Conservation (phyloP, 2,797 vertebrate genomes). For the Tenualosa ilisha region DNA sequence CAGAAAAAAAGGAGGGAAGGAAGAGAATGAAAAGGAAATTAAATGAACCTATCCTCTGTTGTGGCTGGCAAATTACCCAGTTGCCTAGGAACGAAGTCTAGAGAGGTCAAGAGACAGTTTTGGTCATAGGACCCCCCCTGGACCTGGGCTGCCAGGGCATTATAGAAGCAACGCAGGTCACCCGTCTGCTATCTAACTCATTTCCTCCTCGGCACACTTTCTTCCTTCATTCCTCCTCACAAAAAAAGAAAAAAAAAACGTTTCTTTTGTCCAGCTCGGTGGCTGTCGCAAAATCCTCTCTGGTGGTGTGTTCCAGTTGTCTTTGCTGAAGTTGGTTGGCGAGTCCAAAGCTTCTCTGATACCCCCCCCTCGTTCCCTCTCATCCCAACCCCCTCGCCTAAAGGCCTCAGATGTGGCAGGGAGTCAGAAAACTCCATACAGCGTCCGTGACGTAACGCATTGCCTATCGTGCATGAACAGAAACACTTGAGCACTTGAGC, state of each 20-base stretch:
- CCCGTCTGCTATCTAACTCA: slow-evolving; percentile 65
- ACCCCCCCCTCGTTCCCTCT: no score
- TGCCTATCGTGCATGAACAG: slow-evolving; percentile 55
- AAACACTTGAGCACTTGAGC: slow-evolving; percentile 40
- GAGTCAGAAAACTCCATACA: slow-evolving; percentile 55
- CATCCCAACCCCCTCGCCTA: slow-evolving; percentile 38
- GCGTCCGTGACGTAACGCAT: slow-evolving; percentile 59
- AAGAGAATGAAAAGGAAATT: slow-evolving; percentile 3
- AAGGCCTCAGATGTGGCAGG: slow-evolving; percentile 48
- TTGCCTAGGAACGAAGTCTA: slow-evolving; percentile 40
- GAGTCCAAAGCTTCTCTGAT: slow-evolving; percentile 59
- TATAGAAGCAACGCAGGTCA: slow-evolving; percentile 61
- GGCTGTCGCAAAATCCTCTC: slow-evolving; percentile 60
- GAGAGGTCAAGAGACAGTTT: slow-evolving; percentile 68
- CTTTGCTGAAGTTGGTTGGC: slow-evolving; percentile 65
- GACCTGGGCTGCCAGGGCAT: slow-evolving; percentile 57
- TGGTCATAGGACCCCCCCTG: slow-evolving; percentile 46
- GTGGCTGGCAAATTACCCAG: slow-evolving; percentile 53
- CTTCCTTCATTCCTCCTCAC: slow-evolving; percentile 9
- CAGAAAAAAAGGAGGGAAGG: slow-evolving; percentile 22
- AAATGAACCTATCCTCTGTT: neutral
- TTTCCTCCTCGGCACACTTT: slow-evolving; percentile 37
- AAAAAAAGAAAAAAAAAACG: slow-evolving; percentile 42
- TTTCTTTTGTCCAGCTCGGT: slow-evolving; percentile 58
- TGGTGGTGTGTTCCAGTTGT: slow-evolving; percentile 64